Percentiles rank a stretch among this genome's conserved stretches.
Conservation (phyloP, 35 echinoderm and acorn worm genomes). For the Lytechinus variegatus region DNA sequence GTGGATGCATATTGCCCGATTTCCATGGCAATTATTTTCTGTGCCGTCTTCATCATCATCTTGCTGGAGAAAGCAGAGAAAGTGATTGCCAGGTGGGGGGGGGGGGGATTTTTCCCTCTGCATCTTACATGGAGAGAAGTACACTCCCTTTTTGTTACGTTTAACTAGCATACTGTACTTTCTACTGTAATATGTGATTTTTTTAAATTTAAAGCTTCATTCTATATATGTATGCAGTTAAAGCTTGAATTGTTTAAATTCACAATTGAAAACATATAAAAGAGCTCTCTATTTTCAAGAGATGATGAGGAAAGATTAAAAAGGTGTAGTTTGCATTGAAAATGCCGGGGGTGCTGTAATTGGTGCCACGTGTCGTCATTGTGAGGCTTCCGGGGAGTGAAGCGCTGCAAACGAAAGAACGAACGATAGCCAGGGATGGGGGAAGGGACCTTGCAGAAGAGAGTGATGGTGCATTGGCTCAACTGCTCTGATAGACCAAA, state of each 20-base stretch:
- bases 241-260: background rate
- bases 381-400: background rate
- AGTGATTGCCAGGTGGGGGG: background rate
- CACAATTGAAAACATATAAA: background rate
- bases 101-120: too few relatives aligned
- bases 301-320: background rate
- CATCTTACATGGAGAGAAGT: too few relatives aligned
- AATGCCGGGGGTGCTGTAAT: background rate
- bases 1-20: background rate
- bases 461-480: background rate
- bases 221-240: background rate
- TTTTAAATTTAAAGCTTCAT: background rate
- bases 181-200: background rate
- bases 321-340: background rate
- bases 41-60: background rate
- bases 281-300: background rate
- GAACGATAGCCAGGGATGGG: background rate
- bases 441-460: background rate
- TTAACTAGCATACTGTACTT: background rate
- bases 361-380: background rate
- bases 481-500: background rate
- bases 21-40: constrained; percentile 3
- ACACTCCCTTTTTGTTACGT: background rate
- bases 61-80: background rate
- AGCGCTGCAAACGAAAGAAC: background rate